These are phyloP conservation scores for Habrosyne pyritoides DNA, from an alignment of 2,888 invertebrate genomes.

Conservation along the genomic window DNA sequence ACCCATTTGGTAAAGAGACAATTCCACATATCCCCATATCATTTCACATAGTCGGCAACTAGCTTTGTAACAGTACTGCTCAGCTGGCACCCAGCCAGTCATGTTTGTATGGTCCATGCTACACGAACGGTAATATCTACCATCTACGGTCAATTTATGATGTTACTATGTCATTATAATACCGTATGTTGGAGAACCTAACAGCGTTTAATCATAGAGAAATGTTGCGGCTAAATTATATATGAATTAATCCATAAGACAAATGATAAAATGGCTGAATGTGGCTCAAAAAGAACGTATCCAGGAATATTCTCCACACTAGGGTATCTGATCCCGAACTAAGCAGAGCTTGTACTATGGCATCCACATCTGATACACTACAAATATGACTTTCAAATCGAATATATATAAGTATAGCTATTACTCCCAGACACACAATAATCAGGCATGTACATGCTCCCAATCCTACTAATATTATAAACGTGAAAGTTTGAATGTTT, in stretches of 20 bases:
- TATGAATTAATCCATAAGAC: not conserved
- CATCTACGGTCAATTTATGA: constrained; percentile 33
- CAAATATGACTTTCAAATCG: too few species aligned
- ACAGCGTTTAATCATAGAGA: constrained; percentile 3
- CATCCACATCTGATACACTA: too few species aligned
- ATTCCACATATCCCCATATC: constrained; percentile 35
- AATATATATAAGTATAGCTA: too few species aligned
- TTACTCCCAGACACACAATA: too few species aligned
- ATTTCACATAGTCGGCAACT: constrained; percentile 25
- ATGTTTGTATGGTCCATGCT: constrained; percentile 28
- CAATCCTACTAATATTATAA: too few species aligned
- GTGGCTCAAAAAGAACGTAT: too few species aligned
- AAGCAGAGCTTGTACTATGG: too few species aligned
- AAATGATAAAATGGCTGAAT: not conserved
- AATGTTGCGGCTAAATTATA: not conserved
- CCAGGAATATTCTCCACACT: too few species aligned
- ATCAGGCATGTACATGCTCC: too few species aligned
- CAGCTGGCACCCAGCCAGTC: constrained; percentile 39
- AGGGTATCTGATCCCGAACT: too few species aligned
- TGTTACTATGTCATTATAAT: constrained; percentile 31
- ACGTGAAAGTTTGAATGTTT: too few species aligned
- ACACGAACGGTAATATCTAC: constrained; percentile 20
- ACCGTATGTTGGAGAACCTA: constrained; percentile 5
- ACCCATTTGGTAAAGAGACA: constrained; percentile 21
- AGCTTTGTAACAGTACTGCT: constrained; percentile 16